These are phyloP conservation scores for Harpegnathos saltator DNA, from an alignment of 1,140 invertebrate genomes.

Conservation along the genomic window DNA sequence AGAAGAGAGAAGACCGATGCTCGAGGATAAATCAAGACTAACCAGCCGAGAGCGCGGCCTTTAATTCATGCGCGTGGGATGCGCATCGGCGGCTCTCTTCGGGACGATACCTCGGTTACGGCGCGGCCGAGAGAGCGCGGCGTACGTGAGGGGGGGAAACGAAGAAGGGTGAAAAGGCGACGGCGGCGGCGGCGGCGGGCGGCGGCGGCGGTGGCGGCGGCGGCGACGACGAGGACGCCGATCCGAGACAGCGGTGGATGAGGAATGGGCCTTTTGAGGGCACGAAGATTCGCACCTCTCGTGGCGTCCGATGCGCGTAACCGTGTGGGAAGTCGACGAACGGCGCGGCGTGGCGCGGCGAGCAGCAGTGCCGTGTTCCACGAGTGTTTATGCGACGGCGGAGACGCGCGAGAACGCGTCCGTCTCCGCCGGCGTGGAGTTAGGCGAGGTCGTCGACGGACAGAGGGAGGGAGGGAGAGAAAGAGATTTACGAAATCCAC, in stretches of 20 bases:
- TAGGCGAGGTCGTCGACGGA: conserved; percentile 33
- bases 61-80: conserved; percentile 81
- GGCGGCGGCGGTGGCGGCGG: not conserved
- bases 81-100: conserved; percentile 62
- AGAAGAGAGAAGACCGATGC: conserved; percentile 79
- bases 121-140: not conserved
- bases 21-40: conserved; percentile 82
- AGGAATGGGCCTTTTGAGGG: conserved; percentile 42
- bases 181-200: not conserved
- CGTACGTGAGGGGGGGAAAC: not conserved
- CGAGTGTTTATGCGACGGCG: conserved; percentile 40
- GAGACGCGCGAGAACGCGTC: not conserved
- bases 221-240: not conserved
- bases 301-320: conserved; percentile 49
- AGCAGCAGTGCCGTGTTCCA: not conserved
- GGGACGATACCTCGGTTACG: conserved; percentile 48
- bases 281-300: conserved; percentile 63
- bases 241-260: conserved; percentile 43
- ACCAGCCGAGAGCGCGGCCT: conserved; percentile 76
- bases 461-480: too few species aligned
- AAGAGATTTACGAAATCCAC: conserved; percentile 53
- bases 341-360: not conserved
- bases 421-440: not conserved
- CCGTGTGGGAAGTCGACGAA: conserved; percentile 48
- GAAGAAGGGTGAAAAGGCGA: not conserved